Conservation (phyloP, 2,797 vertebrate genomes). For the Falco peregrinus region DNA sequence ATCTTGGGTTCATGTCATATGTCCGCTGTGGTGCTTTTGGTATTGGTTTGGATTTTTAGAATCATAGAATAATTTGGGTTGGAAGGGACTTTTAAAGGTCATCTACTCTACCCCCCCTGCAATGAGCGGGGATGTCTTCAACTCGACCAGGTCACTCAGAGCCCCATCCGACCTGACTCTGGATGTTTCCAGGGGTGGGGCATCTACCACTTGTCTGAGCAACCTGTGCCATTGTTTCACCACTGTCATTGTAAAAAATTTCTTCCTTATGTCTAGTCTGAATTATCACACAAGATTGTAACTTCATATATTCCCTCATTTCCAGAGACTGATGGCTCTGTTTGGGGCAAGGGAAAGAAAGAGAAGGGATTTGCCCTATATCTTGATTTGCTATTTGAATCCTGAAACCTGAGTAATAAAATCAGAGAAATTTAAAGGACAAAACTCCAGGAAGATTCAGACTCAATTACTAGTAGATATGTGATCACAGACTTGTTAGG, state of each 20-base stretch:
- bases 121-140: not conserved
- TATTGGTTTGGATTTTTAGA: not conserved
- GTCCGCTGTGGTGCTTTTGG: not conserved
- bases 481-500: not conserved
- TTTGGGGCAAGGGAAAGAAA: not conserved
- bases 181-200: not conserved
- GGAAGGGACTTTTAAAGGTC: not conserved
- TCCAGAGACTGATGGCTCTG: not conserved
- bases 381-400: not conserved
- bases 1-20: not conserved
- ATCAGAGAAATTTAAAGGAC: not conserved
- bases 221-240: not conserved
- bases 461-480: not conserved
- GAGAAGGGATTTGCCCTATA: not conserved
- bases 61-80: not conserved
- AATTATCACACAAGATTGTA: not conserved
- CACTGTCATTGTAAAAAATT: accelerated
- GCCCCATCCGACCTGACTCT: not conserved
- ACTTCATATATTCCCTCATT: not conserved
- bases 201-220: not conserved
- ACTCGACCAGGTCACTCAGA: not conserved
- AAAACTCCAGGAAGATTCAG: not conserved
- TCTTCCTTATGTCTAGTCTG: not conserved
- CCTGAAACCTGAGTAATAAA: not conserved
- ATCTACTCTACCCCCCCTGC: not conserved